A percentile compares a stretch with the other conserved stretches of the same genome.
phyloP scores from a whole-genome alignment of 2,797 vertebrate species.

The Oryzias dopingdopingensis region DNA sequence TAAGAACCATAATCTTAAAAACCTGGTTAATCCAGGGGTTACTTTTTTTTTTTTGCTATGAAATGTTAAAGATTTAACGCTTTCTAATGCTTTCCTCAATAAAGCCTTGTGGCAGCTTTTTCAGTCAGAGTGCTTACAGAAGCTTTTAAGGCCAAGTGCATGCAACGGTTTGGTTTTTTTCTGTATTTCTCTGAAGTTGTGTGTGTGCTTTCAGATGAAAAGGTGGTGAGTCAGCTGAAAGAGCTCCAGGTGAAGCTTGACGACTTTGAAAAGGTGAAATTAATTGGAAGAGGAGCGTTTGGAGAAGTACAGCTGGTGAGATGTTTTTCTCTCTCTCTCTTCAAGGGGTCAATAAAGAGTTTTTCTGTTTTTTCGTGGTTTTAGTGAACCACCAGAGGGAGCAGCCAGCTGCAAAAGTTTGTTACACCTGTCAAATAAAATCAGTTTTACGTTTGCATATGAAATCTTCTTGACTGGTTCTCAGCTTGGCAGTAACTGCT shows the following conservation, averaged over 20 bases:
- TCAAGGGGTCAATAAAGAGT: not conserved
- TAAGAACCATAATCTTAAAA: no score
- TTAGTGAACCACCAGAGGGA: constrained; percentile 51
- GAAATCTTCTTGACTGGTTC: not conserved
- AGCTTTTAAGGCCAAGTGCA: not conserved
- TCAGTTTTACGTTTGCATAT: not conserved
- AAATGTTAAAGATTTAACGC: no score
- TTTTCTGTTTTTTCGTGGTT: not conserved
- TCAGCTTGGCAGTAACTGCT: not conserved
- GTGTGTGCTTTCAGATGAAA: constrained; percentile 82
- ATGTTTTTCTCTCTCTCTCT: not conserved
- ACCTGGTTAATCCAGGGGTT: no score
- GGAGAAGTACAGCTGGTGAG: constrained; percentile 98
- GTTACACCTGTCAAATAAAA: not conserved
- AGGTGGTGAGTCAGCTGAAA: constrained; percentile 85
- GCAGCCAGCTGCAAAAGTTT: constrained; percentile 22
- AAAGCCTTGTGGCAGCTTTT: no score
- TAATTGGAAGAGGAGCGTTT: constrained; percentile 96
- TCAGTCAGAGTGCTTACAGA: no score
- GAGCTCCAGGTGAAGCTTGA: constrained; percentile 93
- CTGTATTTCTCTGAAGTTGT: constrained; percentile 6
- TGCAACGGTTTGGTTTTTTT: constrained; percentile 16
- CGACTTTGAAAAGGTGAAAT: constrained; percentile 94
- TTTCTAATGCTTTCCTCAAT: no score
- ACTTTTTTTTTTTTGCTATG: no score